Conservation (phyloP, 2,888 invertebrate genomes). For the Diarsia rubi region DNA sequence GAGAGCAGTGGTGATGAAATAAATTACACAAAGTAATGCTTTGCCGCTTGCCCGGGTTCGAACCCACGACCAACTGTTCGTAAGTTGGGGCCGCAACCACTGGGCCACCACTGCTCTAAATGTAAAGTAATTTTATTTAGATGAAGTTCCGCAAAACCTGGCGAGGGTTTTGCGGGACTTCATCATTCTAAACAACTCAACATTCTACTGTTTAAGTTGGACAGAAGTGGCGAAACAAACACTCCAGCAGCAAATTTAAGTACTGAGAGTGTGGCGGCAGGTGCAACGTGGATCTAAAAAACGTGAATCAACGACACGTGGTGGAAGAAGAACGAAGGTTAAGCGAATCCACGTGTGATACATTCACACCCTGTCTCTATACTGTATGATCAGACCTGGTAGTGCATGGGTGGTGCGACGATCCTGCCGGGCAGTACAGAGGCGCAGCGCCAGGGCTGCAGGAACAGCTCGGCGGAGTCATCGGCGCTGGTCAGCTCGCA, state of each 20-base stretch:
- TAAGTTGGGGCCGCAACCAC: too few species aligned
- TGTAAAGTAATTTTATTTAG: not conserved
- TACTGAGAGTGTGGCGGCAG: not conserved
- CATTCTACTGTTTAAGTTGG: not conserved
- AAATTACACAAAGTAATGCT: too few species aligned
- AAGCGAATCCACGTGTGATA: not conserved
- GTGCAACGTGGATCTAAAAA: not conserved
- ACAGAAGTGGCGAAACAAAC: not conserved
- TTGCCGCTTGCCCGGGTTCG: too few species aligned
- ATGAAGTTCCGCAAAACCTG: not conserved
- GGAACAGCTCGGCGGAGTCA: slow-evolving; percentile 75
- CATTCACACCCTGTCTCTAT: not conserved
- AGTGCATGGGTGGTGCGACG: slow-evolving; percentile 81
- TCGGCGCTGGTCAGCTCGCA: slow-evolving; percentile 81
- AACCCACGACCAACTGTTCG: too few species aligned
- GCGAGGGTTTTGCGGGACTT: too few species aligned
- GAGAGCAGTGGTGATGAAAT: too few species aligned
- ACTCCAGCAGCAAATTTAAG: not conserved
- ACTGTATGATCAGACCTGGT: slow-evolving; percentile 74
- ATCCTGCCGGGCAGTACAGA: slow-evolving; percentile 84
- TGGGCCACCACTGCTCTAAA: too few species aligned
- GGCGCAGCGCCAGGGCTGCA: slow-evolving; percentile 87
- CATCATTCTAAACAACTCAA: too few species aligned
- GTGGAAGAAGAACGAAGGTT: not conserved
- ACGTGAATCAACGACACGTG: not conserved